Evolutionary conservation across 2,113 vertebrate genomes (phyloP), one percentile per base, ranked within the genome.

Genomic region (Cichladusa arquata): DNA sequence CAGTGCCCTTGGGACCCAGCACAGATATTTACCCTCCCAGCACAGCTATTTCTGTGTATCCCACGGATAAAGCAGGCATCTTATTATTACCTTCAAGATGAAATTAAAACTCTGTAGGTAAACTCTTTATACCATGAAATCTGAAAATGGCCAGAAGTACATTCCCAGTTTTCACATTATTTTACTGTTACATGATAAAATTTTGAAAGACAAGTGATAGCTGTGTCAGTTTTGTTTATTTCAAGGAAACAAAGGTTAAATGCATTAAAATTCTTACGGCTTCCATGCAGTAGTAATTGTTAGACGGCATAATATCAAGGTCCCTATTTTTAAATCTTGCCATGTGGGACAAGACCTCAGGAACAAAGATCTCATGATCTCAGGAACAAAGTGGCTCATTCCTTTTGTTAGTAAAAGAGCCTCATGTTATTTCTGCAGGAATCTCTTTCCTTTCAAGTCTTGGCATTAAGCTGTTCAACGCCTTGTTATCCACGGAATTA

Each of bases 331-430:
- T 7, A 53, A 53, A 9, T 23, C 17, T 73, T 48, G 42, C 18
- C 42, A 20, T 9, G n/a, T 33, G 13, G n/a, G 9, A 34, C 2
- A 2, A 4, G 51, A 0, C 47, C 70, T 3, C 28, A 62, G 10
- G 15, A 77, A 57, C 9, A 40, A 58, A 73, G 23, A 42, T 42
- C 40, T 42, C 40, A 2, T 5, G 51, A 0, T 51, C 70, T 3
- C 28, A 58, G 10, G 15, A 77, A 57, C 11, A 45, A 58, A 73
- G 23, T 1, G 0, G 4, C 8, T 36, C 14, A 11, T 40, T 78
- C 11, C 1, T 51, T 51, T 71, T 3, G 31, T 17, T 64, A 72
- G 48, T 7, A 40, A 36, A 58, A 29, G 40, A n/a, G 5, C 15
- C 8, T 44, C 9, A 3, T 12, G 14, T 67, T 48, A 58, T 31